Conservation (phyloP, 2,797 vertebrate genomes). For the Chaetodon trifasciatus region DNA sequence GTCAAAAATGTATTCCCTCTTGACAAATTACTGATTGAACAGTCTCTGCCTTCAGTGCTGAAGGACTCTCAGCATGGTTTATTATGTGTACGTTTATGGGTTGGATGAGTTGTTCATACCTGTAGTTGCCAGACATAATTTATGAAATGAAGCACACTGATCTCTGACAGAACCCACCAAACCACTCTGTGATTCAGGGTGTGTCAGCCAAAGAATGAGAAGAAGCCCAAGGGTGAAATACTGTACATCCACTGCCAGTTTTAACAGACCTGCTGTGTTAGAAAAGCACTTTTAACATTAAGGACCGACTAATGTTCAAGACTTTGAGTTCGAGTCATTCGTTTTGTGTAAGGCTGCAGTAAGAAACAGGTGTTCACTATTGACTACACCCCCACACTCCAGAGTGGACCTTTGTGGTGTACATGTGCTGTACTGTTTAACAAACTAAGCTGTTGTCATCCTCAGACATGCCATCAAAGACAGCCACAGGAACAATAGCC, state of each 20-base stretch:
- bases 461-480: constrained; percentile 89
- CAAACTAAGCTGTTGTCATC: constrained; percentile 17
- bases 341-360: neutral
- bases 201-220: constrained; percentile 1
- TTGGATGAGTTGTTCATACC: neutral
- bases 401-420: neutral
- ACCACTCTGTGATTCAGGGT: neutral
- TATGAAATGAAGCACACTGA: neutral
- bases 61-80: constrained; percentile 1
- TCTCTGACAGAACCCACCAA: constrained; percentile 40
- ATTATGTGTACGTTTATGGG: neutral
- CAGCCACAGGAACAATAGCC: constrained; percentile 91
- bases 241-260: neutral
- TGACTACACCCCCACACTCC: neutral
- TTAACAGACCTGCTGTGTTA: neutral
- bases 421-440: constrained; percentile 1
- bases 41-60: neutral
- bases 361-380: neutral
- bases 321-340: neutral
- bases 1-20: neutral
- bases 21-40: neutral
- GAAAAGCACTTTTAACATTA: neutral
- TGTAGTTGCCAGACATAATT: neutral
- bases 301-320: neutral
- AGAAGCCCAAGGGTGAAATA: neutral